Evolutionary conservation across 2,888 invertebrate species (phyloP), one percentile per base, ranked within the genome.

Genomic region (Zelleria hepariella): DNA sequence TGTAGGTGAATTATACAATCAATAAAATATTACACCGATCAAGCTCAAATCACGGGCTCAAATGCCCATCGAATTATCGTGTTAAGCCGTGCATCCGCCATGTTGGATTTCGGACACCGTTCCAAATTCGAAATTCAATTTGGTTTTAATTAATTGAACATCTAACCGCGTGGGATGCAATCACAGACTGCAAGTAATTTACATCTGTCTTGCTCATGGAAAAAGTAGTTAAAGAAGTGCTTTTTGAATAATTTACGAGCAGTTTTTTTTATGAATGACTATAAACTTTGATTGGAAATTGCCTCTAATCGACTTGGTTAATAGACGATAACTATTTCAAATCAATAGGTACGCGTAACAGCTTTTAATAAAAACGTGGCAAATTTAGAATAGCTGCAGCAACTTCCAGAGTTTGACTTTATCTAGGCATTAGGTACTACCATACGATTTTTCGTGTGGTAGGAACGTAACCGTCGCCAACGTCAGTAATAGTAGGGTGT

Each of bases 111-210:
- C 15, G 25, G 18, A 49, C 21, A 15, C 18, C 23, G 25, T 49
- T 42, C 32, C 32, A 42, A 48, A 49, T 58, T 58, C 25, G 18
- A 58, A 58, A 54, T 59, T 55, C 26, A 57, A 57, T 59, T 56
- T 49, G 24, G 26, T 54, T 59, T 54, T 49, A 59, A 56, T 20
- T 59, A 56, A 27, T 27, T 54, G 47, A 59, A 55, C 32, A 54
- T 18, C 10, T 42, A 15, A 25, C 42, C 24, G 59, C 47, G 59
- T 59, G 59, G 59, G 59, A 48, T 27, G 59, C 6, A 56, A 56
- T 56, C 42, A 32, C 32, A 15, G 32, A 10, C 32, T 42, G 32
- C 32, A 42, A 42, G 5, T 42, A 42, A 42, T 42, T 42, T 42
- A 42, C 1, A 15, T 15, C 32, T 42, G 1, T n/a, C n/a, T n/a